Conservation (phyloP, 2,888 invertebrate species). For the Myopa tessellatipennis region DNA sequence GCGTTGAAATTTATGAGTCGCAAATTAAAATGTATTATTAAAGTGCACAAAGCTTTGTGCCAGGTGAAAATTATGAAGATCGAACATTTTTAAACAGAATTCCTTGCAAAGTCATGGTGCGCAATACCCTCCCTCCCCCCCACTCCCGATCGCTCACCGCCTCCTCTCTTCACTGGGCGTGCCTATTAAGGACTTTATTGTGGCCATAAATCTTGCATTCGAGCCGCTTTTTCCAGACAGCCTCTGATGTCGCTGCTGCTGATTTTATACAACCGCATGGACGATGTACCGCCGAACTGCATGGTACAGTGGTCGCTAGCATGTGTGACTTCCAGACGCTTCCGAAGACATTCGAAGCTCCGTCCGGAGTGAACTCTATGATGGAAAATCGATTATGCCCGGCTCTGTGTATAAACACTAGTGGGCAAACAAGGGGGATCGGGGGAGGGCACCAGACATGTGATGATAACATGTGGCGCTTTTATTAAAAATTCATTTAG, state of each 20-base stretch:
- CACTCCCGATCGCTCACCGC: background rate
- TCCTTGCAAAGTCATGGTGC: no score
- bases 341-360: background rate
- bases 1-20: no score
- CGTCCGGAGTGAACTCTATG: background rate
- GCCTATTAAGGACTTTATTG: constrained; percentile 11
- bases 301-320: background rate
- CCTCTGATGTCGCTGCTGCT: no score
- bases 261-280: background rate
- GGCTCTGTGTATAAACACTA: background rate
- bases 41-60: no score
- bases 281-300: background rate
- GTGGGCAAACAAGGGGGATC: background rate
- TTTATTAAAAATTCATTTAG: constrained; percentile 40
- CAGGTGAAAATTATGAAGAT: no score
- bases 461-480: constrained; percentile 38
- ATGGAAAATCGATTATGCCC: constrained; percentile 32
- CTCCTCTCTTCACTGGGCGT: background rate
- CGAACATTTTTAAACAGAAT: no score
- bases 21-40: no score
- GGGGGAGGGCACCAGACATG: constrained; percentile 20
- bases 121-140: no score
- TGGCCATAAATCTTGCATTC: constrained; percentile 14
- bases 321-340: background rate
- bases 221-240: background rate